Evolutionary conservation across 2,888 invertebrate species (phyloP), one percentile per base, ranked within the genome.

Genomic region (Anagyrus pseudococci): DNA sequence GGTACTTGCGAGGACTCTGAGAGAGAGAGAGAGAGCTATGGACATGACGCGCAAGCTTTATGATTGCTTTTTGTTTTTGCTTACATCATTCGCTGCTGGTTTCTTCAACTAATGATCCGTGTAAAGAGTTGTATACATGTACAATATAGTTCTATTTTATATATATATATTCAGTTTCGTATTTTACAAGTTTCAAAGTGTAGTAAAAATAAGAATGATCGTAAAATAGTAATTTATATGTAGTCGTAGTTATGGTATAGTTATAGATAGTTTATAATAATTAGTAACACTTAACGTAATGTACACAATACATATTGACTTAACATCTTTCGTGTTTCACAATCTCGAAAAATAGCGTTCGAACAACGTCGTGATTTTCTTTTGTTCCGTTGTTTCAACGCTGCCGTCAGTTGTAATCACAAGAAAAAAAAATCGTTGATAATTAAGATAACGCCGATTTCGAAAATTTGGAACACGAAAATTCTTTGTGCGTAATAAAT

Each of bases 221-320:
- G 41, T 65, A 55, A 25, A 61, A 70, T 73, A 69, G 73, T 72
- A 74, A 74, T 76, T 74, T 59, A 58, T 50, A 44, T 40, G 40
- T 49, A 47, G 56, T 52, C 56, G 52, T 37, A 37, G 48, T 55
- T 59, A 53, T 53, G 17, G 20, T 44, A 50, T 33, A 49, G 20
- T 40, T 40, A 26, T 33, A 55, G 64, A 64, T 69, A 64, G 40
- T 67, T 56, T 64, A 70, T 72, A 70, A 72, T 72, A 74, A 75
- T 74, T 77, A 74, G 72, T 76, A 74, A 76, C 70, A 70, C 70
- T 75, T 72, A 75, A 72, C 68, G 50, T 69, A 74, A 75, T 77
- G 72, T 79, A 77, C 75, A 77, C 66, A 67, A 72, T 71, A 71
- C 67, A 62, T 70, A 70, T 72, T 70, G 66, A 70, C 70, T 70